These are phyloP conservation scores for Habrosyne pyritoides DNA, from an alignment of 2,888 invertebrate genomes.

Conservation along the genomic window DNA sequence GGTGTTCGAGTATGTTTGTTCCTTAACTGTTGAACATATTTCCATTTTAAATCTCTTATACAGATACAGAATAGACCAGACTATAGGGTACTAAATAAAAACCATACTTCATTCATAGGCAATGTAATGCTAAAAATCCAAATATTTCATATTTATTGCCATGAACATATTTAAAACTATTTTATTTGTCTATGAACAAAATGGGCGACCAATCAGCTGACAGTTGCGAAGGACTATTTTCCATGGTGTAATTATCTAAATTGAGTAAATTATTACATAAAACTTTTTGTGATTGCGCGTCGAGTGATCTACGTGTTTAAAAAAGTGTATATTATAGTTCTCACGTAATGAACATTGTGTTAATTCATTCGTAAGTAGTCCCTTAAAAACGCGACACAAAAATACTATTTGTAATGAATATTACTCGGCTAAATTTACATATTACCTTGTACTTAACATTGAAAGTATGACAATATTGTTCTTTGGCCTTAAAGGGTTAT, in stretches of 20 bases:
- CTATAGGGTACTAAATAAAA: too few species aligned
- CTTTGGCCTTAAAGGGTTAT: slow-evolving; percentile 16
- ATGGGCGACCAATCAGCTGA: slow-evolving; percentile 75
- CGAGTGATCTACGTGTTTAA: slow-evolving; percentile 35
- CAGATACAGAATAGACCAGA: too few species aligned
- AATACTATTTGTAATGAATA: neutral
- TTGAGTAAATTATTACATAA: slow-evolving; percentile 77
- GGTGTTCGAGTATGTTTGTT: too few species aligned
- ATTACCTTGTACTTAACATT: slow-evolving; percentile 41
- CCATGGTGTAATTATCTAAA: slow-evolving; percentile 63
- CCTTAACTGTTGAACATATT: too few species aligned
- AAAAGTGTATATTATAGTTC: slow-evolving; percentile 27
- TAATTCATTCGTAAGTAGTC: slow-evolving; percentile 33
- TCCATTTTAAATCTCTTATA: too few species aligned
- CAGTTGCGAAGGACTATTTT: slow-evolving; percentile 67
- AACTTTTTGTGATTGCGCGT: slow-evolving; percentile 44
- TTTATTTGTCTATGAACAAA: slow-evolving; percentile 22
- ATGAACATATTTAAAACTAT: slow-evolving; percentile 11
- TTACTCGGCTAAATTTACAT: slow-evolving; percentile 14
- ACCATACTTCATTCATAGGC: too few species aligned
- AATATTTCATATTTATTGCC: neutral
- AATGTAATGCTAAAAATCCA: neutral
- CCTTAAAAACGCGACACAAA: slow-evolving; percentile 10
- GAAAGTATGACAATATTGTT: slow-evolving; percentile 28
- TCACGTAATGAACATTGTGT: slow-evolving; percentile 42